Base-by-base conservation (phyloP, 2,888 invertebrate species). In the Spicauda simplicius region DNA sequence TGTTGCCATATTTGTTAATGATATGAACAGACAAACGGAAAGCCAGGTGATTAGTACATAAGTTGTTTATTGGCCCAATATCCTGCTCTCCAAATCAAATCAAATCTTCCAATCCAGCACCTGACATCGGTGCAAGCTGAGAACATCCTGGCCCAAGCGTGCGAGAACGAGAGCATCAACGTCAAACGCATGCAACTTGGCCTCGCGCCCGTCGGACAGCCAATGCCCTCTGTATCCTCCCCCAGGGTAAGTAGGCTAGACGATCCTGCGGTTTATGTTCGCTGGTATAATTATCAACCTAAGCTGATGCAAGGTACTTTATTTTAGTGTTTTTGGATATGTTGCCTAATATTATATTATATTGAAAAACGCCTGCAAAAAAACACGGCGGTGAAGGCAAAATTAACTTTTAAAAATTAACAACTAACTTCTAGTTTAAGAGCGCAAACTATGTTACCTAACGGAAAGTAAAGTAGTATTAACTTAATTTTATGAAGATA, bases 161-260 rank as follows among this genome's bases (percentile, higher is more conserved):
- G 99, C 90, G 99, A 99, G 93, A 99, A 99, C 88, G 99, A 99
- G 94, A 98, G 98, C 91, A 97, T 98, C 91, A 99, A 99, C 91
- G 99, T 98, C 71, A 99, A 99, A 93, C 95, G 98, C 83, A 99
- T 99, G 98, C 95, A 98, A 75, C 95, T 98, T 83, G 99, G 99
- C 60, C 94, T 99, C 77, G 99, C 99, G 86, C 99, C 99, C 55
- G 97, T 98, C 79, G 97, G 97, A 84, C 98, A 98, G 91, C 97
- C 97, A 62, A 96, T 97, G 95, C 97, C 97, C 74, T 94, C 96
- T 71, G 94, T 96, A 79, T 95, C 96, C 71, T 95, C 95, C 72
- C 94, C 95, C 16, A 92, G 91, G 91, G 93, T 91, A 73, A 83
- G 84, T 45, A 12, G 5, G 45, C n/a, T 33, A 33, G 8, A 8